phyloP scores from a whole-genome alignment of 1,140 invertebrate genomes.

The Drosophila auraria region DNA sequence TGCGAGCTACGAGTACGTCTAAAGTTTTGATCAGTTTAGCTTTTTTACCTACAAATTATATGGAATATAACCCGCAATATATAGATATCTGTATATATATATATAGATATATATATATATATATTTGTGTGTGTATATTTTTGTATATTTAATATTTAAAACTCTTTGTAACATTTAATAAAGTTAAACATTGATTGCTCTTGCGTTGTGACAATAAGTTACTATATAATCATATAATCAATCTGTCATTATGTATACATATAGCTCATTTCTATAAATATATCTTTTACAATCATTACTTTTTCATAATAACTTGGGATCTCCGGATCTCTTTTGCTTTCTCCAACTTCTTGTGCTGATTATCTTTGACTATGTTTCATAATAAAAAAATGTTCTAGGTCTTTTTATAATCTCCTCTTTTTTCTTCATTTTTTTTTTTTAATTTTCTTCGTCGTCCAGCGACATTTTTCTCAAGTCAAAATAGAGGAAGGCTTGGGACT shows the following conservation, averaged over 20 bases:
- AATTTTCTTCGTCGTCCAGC: slow-evolving; percentile 71
- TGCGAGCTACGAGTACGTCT: slow-evolving; percentile 53
- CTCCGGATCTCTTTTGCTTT: background rate
- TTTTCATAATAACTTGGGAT: slow-evolving; percentile 13
- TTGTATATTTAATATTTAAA: slow-evolving; percentile 63
- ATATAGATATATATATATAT: slow-evolving; percentile 15
- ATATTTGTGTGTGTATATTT: slow-evolving; percentile 6
- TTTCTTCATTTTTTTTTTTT: slow-evolving; percentile 6
- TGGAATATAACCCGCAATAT: slow-evolving; percentile 44
- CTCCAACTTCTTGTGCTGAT: slow-evolving; percentile 45
- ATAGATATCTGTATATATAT: slow-evolving; percentile 39
- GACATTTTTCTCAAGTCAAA: slow-evolving; percentile 72
- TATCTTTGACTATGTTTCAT: slow-evolving; percentile 58
- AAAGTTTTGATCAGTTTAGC: slow-evolving; percentile 43
- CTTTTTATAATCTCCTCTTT: slow-evolving; percentile 2
- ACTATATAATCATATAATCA: slow-evolving; percentile 54
- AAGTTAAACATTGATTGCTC: slow-evolving; percentile 81
- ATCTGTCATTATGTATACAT: slow-evolving; percentile 60
- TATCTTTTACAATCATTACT: slow-evolving; percentile 30
- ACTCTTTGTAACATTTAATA: slow-evolving; percentile 77
- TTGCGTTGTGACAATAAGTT: slow-evolving; percentile 80
- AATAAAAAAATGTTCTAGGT: slow-evolving; percentile 50
- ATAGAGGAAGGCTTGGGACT: slow-evolving; percentile 21
- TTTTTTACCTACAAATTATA: slow-evolving; percentile 33
- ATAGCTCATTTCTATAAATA: slow-evolving; percentile 63